These are phyloP conservation scores for Mactra quadrangularis DNA, from an alignment of 1,140 invertebrate genomes.

Conservation along the genomic window DNA sequence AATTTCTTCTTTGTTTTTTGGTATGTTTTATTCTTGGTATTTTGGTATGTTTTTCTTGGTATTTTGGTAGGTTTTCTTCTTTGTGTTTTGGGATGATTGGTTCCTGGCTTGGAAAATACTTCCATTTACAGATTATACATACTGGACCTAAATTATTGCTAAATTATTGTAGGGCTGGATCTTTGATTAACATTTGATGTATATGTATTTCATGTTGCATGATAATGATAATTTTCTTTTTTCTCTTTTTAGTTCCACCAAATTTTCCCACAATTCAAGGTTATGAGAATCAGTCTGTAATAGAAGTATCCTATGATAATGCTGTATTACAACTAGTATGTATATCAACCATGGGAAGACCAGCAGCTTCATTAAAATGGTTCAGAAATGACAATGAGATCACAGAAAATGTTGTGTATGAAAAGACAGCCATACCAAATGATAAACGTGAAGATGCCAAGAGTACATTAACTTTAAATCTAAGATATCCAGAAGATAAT, in stretches of 20 bases:
- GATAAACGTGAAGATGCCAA: conserved; percentile 84
- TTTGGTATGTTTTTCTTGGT: no score
- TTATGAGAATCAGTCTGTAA: conserved; percentile 90
- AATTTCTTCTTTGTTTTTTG: no score
- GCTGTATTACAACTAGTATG: conserved; percentile 95
- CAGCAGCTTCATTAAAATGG: conserved; percentile 89
- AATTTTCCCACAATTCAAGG: conserved; percentile 93
- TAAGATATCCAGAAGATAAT: conserved; percentile 91
- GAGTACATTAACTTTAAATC: conserved; percentile 89
- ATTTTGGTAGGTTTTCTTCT: no score
- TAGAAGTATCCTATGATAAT: conserved; percentile 92
- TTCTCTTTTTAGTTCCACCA: conserved; percentile 91
- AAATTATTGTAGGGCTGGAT: no score
- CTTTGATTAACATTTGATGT: no score
- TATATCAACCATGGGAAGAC: conserved; percentile 94
- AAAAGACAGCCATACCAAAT: conserved; percentile 35
- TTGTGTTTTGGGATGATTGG: no score
- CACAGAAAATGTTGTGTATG: conserved; percentile 66
- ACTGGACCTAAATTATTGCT: no score
- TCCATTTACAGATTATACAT: no score
- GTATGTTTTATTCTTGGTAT: no score
- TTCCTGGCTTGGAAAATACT: no score
- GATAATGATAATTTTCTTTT: no score
- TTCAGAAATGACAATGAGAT: conserved; percentile 84
- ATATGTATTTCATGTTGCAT: no score